Evolutionary conservation across 2,888 invertebrate genomes (phyloP).

Genomic region (Polydrusus pterygomalis): DNA sequence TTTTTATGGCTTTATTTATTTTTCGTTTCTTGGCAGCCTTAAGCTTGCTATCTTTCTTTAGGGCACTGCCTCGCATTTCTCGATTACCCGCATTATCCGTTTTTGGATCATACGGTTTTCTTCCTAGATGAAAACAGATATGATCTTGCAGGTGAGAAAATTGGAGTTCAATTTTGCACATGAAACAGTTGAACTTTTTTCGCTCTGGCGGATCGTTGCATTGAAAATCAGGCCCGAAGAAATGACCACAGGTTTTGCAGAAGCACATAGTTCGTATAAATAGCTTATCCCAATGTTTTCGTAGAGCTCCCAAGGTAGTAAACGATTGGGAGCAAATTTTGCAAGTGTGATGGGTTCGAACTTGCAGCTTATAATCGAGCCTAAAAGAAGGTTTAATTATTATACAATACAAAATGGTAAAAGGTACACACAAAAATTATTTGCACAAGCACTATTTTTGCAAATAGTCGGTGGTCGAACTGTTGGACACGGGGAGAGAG

Average conservation of each 20-base stretch:
- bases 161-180: conserved; percentile 7
- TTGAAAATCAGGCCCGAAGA: conserved; percentile 12
- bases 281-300: neutral
- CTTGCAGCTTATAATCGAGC: neutral
- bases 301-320: neutral
- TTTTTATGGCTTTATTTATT: neutral
- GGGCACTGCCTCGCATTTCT: neutral
- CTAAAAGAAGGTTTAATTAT: neutral
- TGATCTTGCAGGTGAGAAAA: conserved; percentile 58
- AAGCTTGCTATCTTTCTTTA: neutral
- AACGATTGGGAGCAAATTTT: conserved; percentile 2
- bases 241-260: conserved; percentile 6
- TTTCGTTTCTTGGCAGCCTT: neutral
- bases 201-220: conserved; percentile 6
- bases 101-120: neutral
- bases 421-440: no score
- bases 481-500: no score
- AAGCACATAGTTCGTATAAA: conserved; percentile 14
- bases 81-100: neutral
- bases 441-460: no score
- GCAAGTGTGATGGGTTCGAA: neutral
- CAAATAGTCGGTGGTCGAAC: no score
- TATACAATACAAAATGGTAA: neutral
- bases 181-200: conserved; percentile 6
- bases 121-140: conserved; percentile 28